Base-by-base conservation (phyloP, 2,888 invertebrate genomes). In the Rhagonycha lutea region DNA sequence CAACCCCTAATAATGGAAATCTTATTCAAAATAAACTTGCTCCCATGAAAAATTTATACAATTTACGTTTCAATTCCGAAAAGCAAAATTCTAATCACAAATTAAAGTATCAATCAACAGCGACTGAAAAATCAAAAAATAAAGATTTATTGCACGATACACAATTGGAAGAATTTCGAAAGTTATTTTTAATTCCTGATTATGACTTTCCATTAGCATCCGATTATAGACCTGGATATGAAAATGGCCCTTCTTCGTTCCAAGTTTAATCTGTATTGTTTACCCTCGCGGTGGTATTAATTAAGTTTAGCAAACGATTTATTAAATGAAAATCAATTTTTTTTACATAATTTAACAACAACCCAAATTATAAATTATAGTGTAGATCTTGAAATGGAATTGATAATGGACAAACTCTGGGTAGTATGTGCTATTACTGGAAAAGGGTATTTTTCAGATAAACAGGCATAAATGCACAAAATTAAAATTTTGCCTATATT, bases 201-300 rank as follows among this genome's bases (percentile, higher is more conserved):
- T 88, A 86, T 74, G 86, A 88, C 70, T 88, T 88, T 82, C 88
- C 88, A 0, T 80, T 88, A 72, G 88, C 88, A 74, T 80, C 83
- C 0, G 85, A 82, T 4, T 75, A 82, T 0, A 82, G 87, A 70
- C 87, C 87, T 4, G 83, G 86, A 73, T 88, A 88, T 73, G 86
- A 86, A 24, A 85, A 85, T 76, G 83, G 83, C 3, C 81, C 85
- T n/a, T 86, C 83, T 81, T 88, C 88, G n/a, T 88, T 88, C 80
- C 85, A 86, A 77, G 86, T 83, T 14, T 83, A 81, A 72, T 78
- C 80, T 4, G 76, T 78, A 71, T 32, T 14, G 72, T 29, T 68
- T 60, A 47, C 12, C n/a, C 4, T 47, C 1, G 12, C 4, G 2
- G n/a, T 47, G 47, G 47, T 47, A 7, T 12, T 1, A n/a, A 32